phyloP scores from a whole-genome alignment of 2,113 vertebrate genomes.

The Cyanocitta stelleri region DNA sequence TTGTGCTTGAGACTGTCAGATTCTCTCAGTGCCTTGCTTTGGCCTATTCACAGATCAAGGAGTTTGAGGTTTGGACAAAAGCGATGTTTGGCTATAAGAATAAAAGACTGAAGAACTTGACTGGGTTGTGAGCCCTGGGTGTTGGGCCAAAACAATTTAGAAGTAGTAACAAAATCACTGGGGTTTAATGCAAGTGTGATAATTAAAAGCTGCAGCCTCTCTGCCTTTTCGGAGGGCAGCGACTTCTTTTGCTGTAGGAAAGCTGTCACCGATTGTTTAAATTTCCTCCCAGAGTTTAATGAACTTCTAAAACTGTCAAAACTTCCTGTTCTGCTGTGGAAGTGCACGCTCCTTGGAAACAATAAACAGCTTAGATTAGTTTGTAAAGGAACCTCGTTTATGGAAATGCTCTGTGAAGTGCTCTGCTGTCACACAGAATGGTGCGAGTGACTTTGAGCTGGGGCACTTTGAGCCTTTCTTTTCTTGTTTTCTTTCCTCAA shows the following conservation, averaged over 20 bases:
- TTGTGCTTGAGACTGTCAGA: neutral
- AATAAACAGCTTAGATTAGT: slow-evolving; percentile 26
- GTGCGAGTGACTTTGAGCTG: neutral
- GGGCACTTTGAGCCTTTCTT: neutral
- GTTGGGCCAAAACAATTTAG: slow-evolving; percentile 21
- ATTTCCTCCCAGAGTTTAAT: slow-evolving; percentile 58
- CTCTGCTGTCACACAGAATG: neutral
- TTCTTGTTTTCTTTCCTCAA: neutral
- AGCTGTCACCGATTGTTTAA: slow-evolving; percentile 30
- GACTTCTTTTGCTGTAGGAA: neutral
- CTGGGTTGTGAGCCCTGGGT: slow-evolving; percentile 9
- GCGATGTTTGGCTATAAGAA: neutral
- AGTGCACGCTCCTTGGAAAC: slow-evolving; percentile 42
- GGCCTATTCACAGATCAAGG: slow-evolving; percentile 6
- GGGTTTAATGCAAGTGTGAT: slow-evolving; percentile 34
- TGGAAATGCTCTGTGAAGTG: neutral
- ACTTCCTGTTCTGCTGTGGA: slow-evolving; percentile 45
- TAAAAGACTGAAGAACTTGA: neutral
- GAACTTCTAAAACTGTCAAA: slow-evolving; percentile 46
- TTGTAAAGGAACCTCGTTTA: slow-evolving; percentile 24
- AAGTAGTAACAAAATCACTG: slow-evolving; percentile 26
- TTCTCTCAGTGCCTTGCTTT: neutral
- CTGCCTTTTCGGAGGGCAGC: neutral
- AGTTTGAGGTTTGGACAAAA: slow-evolving; percentile 46
- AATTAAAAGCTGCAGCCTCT: slow-evolving; percentile 60